Evolutionary conservation across 2,113 vertebrate species (phyloP), one percentile per base, ranked within the genome.

Genomic region (Cephalopholis sonnerati): DNA sequence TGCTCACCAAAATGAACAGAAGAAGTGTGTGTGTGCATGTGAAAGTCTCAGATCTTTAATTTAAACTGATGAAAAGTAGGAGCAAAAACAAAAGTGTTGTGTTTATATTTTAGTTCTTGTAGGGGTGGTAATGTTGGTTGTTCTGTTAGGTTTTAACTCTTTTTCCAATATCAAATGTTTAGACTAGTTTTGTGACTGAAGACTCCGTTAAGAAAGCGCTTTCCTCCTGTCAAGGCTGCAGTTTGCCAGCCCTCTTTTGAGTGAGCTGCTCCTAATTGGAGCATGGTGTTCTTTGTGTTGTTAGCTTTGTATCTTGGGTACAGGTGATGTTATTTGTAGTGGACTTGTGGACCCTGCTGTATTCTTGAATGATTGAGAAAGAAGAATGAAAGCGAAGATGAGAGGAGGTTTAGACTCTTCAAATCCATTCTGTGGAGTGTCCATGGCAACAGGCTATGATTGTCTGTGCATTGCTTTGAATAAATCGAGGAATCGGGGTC

Each of bases 361-460:
- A 71, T 77, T 81, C 59, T 77, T 44, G 17, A 79, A 66, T 11
- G 55, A 71, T 67, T 66, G 51, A 46, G n/a, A 20, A 16, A 69
- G 27, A 64, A 51, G 17, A 81, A 41, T 20, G 7, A 77, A 74
- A 74, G 80, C 20, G 51, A 80, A 79, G 27, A 24, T n/a, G 10
- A 62, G 27, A 80, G 58, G 61, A 82, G 61, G 67, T 85, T 79
- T 61, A 64, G 53, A 85, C 80, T 84, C 62, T 82, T 77, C n/a
- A 70, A 25, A 74, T 87, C 77, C 44, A 48, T 82, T 84, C 81
- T 81, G 69, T 53, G n/a, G 72, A 75, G 88, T 92, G 87, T 88
- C 92, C 92, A 88, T 91, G 87, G 91, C 87, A 93, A 93, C 91
- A 72, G 79, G 81, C 74, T 73, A 12, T 29, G 39, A 80, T 64